Percentiles rank a stretch among this genome's conserved stretches.
Evolutionary conservation across 2,113 vertebrate species (phyloP).

Genomic region (Pituophis catenifer): DNA sequence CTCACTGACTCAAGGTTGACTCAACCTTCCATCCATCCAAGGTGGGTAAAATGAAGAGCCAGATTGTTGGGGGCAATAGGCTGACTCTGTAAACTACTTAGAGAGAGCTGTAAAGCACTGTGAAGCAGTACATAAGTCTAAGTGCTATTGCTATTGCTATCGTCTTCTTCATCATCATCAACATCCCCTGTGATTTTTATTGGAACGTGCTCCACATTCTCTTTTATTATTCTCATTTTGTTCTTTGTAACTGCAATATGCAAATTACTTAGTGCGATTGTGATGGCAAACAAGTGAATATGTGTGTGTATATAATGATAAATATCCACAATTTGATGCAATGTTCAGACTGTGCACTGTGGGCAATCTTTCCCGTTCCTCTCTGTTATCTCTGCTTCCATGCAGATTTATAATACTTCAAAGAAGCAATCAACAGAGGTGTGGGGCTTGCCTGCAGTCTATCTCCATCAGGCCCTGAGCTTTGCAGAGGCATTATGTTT

Average conservation of each 20-base stretch:
- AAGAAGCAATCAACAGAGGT: not conserved
- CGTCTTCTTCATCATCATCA: not conserved
- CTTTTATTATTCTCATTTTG: not conserved
- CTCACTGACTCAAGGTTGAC: not conserved
- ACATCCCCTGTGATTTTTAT: not conserved
- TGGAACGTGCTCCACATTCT: not conserved
- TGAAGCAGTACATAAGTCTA: not conserved
- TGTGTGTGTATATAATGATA: not conserved
- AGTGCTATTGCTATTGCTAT: not conserved
- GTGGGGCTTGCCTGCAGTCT: not conserved
- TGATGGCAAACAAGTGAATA: not conserved
- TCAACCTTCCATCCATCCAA: not conserved
- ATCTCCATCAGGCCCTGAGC: not conserved
- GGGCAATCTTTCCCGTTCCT: not conserved
- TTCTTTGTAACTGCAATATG: not conserved
- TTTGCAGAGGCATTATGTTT: not conserved
- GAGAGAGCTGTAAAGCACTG: not conserved
- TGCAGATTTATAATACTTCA: not conserved
- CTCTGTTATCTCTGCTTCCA: not conserved
- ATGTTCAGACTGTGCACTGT: not conserved
- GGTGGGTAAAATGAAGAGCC: not conserved
- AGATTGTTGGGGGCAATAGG: not conserved
- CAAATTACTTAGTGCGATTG: not conserved
- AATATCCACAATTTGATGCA: not conserved
- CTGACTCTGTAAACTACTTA: not conserved